Evolutionary conservation across 2,797 vertebrate genomes (phyloP), one percentile per base, ranked within the genome.

Genomic region (Bryconaethiops microstoma): DNA sequence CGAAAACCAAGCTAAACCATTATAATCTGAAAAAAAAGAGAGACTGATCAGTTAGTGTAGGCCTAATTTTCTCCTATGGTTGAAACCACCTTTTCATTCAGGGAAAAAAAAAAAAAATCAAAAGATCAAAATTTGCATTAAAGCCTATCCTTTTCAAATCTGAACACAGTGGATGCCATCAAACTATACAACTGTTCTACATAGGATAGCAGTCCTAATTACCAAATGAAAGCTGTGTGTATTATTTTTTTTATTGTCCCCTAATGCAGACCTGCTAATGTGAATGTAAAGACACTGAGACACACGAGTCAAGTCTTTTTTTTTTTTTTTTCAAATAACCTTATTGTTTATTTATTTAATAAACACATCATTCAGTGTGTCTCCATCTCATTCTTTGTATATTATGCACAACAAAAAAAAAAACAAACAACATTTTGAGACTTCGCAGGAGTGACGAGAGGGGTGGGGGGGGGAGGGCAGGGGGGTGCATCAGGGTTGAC

Each of bases 311-410:
- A n/a, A n/a, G n/a, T n/a, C n/a, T n/a, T n/a, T n/a, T n/a, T n/a
- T 10, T 45, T 1, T 84, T 82, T 74, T 82, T 86, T 86, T 88
- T 39, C 86, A 91, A 85, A 88, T 87, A 83, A 82, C 84, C 84
- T 88, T 86, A 83, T 81, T 88, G 85, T 87, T 90, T 86, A 88
- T 93, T 92, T 87, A 91, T 92, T 93, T 88, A 92, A 88, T 93
- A 88, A 92, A 91, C 90, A 92, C 89, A 91, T 92, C 81, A 87
- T 88, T 88, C 90, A 92, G 92, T 91, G 91, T 89, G 90, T 92
- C 84, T 83, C 90, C 89, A 88, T 92, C 88, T 90, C 87, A 89
- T 85, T 80, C 78, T 91, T 86, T 86, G 72, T 90, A 90, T 87
- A 92, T 81, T 90, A 87, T 86, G 82, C 88, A 90, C 86, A 87